Conservation (phyloP, 1,140 invertebrate genomes). For the Copidosoma floridanum region DNA sequence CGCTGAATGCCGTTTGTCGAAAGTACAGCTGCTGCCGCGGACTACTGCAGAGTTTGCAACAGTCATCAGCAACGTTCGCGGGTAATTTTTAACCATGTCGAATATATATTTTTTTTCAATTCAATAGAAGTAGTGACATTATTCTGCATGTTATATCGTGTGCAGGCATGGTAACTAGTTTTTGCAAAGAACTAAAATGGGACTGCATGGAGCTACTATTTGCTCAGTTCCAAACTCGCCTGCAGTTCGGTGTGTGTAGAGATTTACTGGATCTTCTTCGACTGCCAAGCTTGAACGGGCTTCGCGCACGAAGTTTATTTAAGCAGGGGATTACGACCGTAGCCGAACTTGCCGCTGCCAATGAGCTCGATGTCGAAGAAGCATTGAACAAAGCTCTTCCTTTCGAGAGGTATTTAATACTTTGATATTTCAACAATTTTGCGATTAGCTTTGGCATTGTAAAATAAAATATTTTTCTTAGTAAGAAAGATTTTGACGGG, state of each 20-base stretch:
- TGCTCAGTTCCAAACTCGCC: slow-evolving; percentile 87
- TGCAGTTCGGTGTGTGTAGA: slow-evolving; percentile 91
- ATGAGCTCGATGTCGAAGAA: slow-evolving; percentile 69
- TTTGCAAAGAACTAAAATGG: slow-evolving; percentile 93
- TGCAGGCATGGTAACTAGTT: slow-evolving; percentile 86
- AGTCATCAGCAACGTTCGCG: slow-evolving; percentile 93
- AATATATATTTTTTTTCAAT: no score
- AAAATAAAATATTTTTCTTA: slow-evolving; percentile 32
- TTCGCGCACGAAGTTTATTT: slow-evolving; percentile 80
- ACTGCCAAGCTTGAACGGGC: slow-evolving; percentile 79
- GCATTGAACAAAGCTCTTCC: slow-evolving; percentile 76
- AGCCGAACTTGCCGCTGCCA: slow-evolving; percentile 73
- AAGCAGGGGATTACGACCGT: slow-evolving; percentile 81
- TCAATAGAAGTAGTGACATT: no score
- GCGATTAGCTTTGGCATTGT: neutral
- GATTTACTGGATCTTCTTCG: slow-evolving; percentile 91
- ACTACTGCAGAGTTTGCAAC: slow-evolving; percentile 88
- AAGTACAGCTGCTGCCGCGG: slow-evolving; percentile 88
- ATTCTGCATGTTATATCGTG: no score
- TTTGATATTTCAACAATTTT: no score
- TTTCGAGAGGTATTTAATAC: slow-evolving; percentile 75
- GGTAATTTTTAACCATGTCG: slow-evolving; percentile 68
- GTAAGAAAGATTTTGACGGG: slow-evolving; percentile 70
- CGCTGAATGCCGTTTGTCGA: slow-evolving; percentile 72
- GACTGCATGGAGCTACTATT: slow-evolving; percentile 84